Conservation (phyloP, 2,113 vertebrate genomes). For the Todiramphus chloris region DNA sequence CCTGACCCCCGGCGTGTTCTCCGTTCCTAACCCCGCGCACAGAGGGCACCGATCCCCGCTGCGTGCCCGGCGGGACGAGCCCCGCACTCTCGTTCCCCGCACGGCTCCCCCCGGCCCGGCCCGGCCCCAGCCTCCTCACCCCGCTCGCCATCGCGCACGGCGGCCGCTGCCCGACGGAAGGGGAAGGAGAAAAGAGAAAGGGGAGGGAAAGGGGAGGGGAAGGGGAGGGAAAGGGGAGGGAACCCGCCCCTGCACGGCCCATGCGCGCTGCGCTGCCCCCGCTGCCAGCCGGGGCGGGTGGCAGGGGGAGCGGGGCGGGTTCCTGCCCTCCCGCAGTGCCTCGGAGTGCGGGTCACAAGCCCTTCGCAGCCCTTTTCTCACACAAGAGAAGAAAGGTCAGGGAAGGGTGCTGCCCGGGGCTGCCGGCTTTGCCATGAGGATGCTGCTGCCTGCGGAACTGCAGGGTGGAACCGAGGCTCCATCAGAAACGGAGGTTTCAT, state of each 20-base stretch:
- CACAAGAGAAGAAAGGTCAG: too few species aligned
- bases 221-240: not conserved
- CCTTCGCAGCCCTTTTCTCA: fast-evolving
- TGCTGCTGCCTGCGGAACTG: too few species aligned
- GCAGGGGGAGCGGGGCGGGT: fast-evolving
- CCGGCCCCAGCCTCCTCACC: not conserved
- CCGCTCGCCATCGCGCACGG: not conserved
- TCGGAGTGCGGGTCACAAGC: fast-evolving
- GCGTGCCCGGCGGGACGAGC: not conserved
- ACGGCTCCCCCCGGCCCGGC: not conserved
- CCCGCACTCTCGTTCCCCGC: fast-evolving
- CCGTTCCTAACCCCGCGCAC: not conserved
- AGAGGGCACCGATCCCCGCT: not conserved
- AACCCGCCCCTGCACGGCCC: not conserved
- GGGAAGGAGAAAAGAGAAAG: too few species aligned
- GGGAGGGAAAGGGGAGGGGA: not conserved
- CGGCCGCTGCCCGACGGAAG: fast-evolving
- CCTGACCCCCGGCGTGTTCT: fast-evolving
- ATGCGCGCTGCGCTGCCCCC: not conserved
- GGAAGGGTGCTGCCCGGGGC: too few species aligned
- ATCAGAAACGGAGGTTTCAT: too few species aligned
- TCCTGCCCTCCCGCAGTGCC: fast-evolving
- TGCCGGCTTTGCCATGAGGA: too few species aligned
- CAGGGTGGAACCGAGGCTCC: too few species aligned
- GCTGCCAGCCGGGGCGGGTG: too few species aligned